A percentile compares a stretch with the other conserved stretches of the same genome.
Conservation (phyloP, 2,113 vertebrate species). For the Lipophrys pholis region DNA sequence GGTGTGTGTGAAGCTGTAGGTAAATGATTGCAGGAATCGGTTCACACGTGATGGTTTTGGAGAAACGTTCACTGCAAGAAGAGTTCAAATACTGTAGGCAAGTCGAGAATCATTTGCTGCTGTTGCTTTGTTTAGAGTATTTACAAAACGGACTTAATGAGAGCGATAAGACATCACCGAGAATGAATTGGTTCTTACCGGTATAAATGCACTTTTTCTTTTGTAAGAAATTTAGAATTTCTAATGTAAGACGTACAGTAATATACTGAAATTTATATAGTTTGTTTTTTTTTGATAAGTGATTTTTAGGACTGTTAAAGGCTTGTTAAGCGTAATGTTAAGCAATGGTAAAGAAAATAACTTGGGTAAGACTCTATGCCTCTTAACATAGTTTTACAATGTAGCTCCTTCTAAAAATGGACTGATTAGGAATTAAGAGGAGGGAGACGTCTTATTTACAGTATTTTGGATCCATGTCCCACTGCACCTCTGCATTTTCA, state of each 20-base stretch:
- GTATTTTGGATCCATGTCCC: slow-evolving; percentile 53
- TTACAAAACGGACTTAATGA: slow-evolving; percentile 57
- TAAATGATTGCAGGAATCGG: slow-evolving; percentile 39
- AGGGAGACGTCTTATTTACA: slow-evolving; percentile 31
- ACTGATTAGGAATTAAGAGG: slow-evolving; percentile 55
- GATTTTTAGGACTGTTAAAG: slow-evolving; percentile 71
- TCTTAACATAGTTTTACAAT: slow-evolving; percentile 70
- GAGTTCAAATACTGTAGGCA: slow-evolving; percentile 69
- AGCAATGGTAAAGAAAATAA: slow-evolving; percentile 58
- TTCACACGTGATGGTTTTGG: slow-evolving; percentile 7
- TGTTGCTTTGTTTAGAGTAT: slow-evolving; percentile 70
- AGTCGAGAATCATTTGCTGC: slow-evolving; percentile 70
- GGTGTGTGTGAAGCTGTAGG: slow-evolving; percentile 25
- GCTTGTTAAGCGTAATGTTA: slow-evolving; percentile 64
- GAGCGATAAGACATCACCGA: slow-evolving; percentile 61
- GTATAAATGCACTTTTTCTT: slow-evolving; percentile 80
- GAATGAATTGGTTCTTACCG: slow-evolving; percentile 70
- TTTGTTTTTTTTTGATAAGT: slow-evolving; percentile 60
- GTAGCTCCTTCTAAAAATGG: slow-evolving; percentile 56
- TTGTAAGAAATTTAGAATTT: slow-evolving; percentile 75
- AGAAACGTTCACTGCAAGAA: slow-evolving; percentile 41
- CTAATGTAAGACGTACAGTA: slow-evolving; percentile 62
- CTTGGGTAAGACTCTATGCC: slow-evolving; percentile 63
- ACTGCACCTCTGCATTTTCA: slow-evolving; percentile 36
- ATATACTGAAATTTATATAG: slow-evolving; percentile 63